These are phyloP conservation scores for Macquaria ambigua DNA, from an alignment of 2,113 vertebrate genomes.

Conservation along the genomic window DNA sequence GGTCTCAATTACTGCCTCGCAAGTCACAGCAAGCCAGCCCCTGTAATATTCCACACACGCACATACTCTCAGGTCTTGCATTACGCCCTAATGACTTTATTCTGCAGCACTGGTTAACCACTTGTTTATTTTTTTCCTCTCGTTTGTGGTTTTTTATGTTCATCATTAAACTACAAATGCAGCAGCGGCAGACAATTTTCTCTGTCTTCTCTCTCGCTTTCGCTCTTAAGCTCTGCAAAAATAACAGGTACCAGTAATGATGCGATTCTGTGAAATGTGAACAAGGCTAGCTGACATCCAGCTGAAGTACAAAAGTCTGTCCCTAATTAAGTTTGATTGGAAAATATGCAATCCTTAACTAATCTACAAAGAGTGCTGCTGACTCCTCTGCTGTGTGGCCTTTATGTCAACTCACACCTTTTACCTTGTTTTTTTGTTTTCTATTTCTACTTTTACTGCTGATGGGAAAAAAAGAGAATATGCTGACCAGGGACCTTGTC, in stretches of 20 bases:
- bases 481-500: neutral
- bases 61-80: conserved; percentile 7
- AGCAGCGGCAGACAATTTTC: neutral
- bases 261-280: conserved; percentile 29
- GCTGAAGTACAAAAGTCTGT: conserved; percentile 6
- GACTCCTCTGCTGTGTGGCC: neutral
- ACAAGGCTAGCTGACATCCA: conserved; percentile 25
- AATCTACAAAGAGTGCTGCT: neutral
- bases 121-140: conserved; percentile 48
- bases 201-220: conserved; percentile 16
- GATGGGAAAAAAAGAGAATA: neutral
- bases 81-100: conserved; percentile 51
- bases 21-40: conserved; percentile 52
- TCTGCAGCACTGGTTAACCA: conserved; percentile 33
- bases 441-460: conserved; percentile 1
- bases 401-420: neutral
- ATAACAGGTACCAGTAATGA: conserved; percentile 31
- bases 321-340: conserved; percentile 28
- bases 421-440: neutral
- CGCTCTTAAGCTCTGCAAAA: conserved; percentile 22
- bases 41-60: conserved; percentile 42
- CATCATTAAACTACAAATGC: conserved; percentile 67
- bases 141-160: conserved; percentile 54
- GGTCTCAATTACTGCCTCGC: conserved; percentile 68
- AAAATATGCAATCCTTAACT: conserved; percentile 21